A percentile compares a stretch with the other conserved stretches of the same genome.
Conservation (phyloP, 2,113 vertebrate genomes). For the Chascanopsetta lugubris region DNA sequence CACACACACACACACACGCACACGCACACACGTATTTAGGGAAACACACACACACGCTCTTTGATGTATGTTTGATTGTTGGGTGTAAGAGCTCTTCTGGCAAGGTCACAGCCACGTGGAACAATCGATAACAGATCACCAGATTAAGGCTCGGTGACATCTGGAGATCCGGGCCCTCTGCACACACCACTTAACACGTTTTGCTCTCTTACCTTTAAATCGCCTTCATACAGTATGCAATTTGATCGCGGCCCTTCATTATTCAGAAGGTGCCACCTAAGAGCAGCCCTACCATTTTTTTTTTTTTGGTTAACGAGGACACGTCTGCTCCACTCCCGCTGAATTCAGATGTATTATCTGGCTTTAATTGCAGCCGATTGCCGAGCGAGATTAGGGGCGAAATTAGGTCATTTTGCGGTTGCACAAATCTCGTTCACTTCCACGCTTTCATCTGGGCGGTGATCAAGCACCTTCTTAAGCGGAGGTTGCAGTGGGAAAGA, state of each 20-base stretch:
- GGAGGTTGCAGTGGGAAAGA: slow-evolving; percentile 59
- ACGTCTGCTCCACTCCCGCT: slow-evolving; percentile 47
- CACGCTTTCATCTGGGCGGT: slow-evolving; percentile 71
- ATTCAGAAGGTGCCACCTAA: slow-evolving; percentile 69
- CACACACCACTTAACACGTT: slow-evolving; percentile 4
- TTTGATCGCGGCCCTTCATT: slow-evolving; percentile 74
- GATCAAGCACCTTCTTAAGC: slow-evolving; percentile 75
- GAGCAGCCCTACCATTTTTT: slow-evolving; percentile 37
- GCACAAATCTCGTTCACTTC: slow-evolving; percentile 66
- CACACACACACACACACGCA: slow-evolving; percentile 12
- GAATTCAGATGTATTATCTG: slow-evolving; percentile 74
- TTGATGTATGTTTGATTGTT: slow-evolving; percentile 77
- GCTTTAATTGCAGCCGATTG: slow-evolving; percentile 76
- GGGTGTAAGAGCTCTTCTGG: slow-evolving; percentile 76
- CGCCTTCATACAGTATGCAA: slow-evolving; percentile 69
- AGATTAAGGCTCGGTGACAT: slow-evolving; percentile 77
- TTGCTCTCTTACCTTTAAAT: slow-evolving; percentile 58
- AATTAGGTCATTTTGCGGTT: slow-evolving; percentile 77
- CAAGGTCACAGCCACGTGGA: slow-evolving; percentile 72
- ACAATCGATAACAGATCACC: slow-evolving; percentile 80
- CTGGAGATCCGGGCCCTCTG: slow-evolving; percentile 63
- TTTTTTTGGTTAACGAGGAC: slow-evolving; percentile 56
- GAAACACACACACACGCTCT: slow-evolving; percentile 34
- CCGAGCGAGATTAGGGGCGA: slow-evolving; percentile 69
- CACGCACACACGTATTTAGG: slow-evolving; percentile 22